Conservation (phyloP, 1,140 invertebrate genomes). For the Drosophila santomea region DNA sequence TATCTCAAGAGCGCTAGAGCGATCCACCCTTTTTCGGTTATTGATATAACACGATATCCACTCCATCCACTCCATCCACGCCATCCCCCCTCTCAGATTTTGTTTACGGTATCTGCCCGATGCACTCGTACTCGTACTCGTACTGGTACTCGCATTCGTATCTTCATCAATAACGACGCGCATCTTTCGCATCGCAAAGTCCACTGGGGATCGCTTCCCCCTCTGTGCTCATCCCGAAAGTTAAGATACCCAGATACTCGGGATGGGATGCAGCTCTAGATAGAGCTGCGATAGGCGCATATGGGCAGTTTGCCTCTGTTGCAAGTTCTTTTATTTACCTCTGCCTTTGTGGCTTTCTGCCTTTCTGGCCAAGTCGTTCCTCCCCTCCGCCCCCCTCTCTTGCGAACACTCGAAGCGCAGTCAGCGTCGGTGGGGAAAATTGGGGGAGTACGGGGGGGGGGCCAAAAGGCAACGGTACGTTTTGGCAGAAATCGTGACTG, state of each 20-base stretch:
- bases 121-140: conserved; percentile 1
- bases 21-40: conserved; percentile 84
- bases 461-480: conserved; percentile 78
- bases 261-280: conserved; percentile 65
- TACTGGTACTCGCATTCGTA: conserved; percentile 49
- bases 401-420: conserved; percentile 18
- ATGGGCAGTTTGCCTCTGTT: conserved; percentile 67
- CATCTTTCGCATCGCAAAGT: conserved; percentile 64
- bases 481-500: conserved; percentile 83
- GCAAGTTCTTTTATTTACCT: conserved; percentile 49
- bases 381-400: conserved; percentile 18
- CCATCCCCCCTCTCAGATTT: conserved; percentile 40
- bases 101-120: conserved; percentile 63
- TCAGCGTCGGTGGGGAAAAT: background rate
- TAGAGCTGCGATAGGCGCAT: conserved; percentile 80
- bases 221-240: background rate
- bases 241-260: conserved; percentile 23
- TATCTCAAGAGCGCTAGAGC: conserved; percentile 19
- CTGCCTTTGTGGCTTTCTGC: conserved; percentile 14
- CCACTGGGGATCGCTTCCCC: conserved; percentile 25
- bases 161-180: conserved; percentile 83
- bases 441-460: background rate
- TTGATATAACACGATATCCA: conserved; percentile 83
- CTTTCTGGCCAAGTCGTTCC: conserved; percentile 31
- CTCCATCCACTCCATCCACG: background rate